Evolutionary conservation across 2,797 vertebrate species (phyloP), one percentile per base, ranked within the genome.

Genomic region (Apogon hyalosoma): DNA sequence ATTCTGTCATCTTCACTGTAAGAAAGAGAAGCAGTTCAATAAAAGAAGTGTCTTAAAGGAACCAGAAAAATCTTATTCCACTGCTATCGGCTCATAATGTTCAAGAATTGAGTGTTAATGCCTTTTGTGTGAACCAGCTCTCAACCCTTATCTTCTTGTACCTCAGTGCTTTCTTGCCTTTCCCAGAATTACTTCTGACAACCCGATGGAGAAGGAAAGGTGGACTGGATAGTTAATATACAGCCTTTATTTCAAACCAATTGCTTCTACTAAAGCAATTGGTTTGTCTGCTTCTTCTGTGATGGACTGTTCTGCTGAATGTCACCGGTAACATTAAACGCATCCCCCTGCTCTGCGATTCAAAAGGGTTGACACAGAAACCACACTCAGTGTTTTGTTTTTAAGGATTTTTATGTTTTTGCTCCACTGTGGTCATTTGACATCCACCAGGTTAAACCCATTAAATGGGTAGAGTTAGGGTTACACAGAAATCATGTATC

Each of bases 221-320:
- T 43, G 55, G 72, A 67, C 79, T 42, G 52, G 62, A 79, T 76
- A 53, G 61, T 57, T 54, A 43, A 59, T 69, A 69, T 24, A 57
- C 63, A 63, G 31, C 55, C 7, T 83, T 67, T 78, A 50, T 75
- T 28, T 11, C 46, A 24, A 24, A 24, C 21, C 21, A 77, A 55
- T 61, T 50, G 50, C 76, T 67, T 67, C 15, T 0, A 63, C 45
- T 74, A 53, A 12, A 65, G 54, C 74, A 55, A 68, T 31, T n/a
- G 63, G 31, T 39, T 49, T 42, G 51, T 60, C 47, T 31, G 53
- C 60, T 47, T 71, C 58, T 52, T 63, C 63, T 66, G 71, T 47
- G 11, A 46, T 1, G 33, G 61, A 80, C 80, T 74, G 68, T 39
- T 74, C 54, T 33, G 54, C 75, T 57, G 19, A 80, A 56, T 24